Evolutionary conservation across 2,797 vertebrate species (phyloP).

Genomic region (Danionella dracula): DNA sequence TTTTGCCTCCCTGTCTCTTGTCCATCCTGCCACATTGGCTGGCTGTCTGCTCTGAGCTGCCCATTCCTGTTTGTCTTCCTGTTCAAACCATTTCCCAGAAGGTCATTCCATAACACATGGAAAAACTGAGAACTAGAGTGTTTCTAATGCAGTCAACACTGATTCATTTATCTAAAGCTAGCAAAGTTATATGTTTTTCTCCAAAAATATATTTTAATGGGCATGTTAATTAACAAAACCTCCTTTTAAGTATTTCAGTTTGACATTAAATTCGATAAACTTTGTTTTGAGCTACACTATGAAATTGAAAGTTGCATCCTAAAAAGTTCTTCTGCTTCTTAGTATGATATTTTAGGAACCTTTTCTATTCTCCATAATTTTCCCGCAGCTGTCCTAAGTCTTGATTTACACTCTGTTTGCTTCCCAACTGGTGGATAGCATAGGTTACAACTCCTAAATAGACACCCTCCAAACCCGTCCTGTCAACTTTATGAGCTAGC

Average conservation of each 20-base stretch:
- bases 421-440: background rate
- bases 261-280: too few species aligned
- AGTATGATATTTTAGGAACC: too few species aligned
- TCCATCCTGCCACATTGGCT: slow-evolving; percentile 35
- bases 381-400: background rate
- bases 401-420: slow-evolving; percentile 13
- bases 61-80: slow-evolving; percentile 66
- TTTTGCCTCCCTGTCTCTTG: slow-evolving; percentile 35
- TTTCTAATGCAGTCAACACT: background rate
- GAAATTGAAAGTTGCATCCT: too few species aligned
- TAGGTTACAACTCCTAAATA: slow-evolving; percentile 24
- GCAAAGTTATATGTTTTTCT: too few species aligned
- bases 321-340: too few species aligned
- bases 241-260: too few species aligned
- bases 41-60: slow-evolving; percentile 35
- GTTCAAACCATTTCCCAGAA: slow-evolving; percentile 31
- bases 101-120: background rate
- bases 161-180: too few species aligned
- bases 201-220: too few species aligned
- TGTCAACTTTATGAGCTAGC: background rate
- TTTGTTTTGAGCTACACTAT: too few species aligned
- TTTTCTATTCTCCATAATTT: background rate
- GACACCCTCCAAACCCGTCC: slow-evolving; percentile 3
- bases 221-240: too few species aligned
- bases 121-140: background rate